Base-by-base conservation (phyloP, 2,797 vertebrate species). In the Threskiornis aethiopicus region DNA sequence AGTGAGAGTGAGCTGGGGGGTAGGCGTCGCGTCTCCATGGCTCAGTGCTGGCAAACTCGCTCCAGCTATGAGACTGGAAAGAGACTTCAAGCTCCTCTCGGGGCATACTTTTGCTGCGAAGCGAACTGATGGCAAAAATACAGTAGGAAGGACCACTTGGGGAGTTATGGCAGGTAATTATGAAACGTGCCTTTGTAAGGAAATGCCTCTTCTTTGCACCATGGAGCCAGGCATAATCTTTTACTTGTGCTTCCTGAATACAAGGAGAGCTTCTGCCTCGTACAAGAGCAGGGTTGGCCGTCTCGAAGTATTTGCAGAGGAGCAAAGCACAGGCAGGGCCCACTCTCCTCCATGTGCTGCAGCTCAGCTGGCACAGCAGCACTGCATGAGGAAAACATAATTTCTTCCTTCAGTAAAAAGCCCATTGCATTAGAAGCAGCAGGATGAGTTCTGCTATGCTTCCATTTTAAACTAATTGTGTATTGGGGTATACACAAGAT, bases 291-390 rank as follows among this genome's bases (percentile, higher is more conserved):
- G 29, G 6, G 24, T 2, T 66, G 35, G 16, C 25, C 1, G 0
- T 41, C 59, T 59, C 72, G 49, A 77, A 85, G 46, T 10, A 13
- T 49, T 37, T 73, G 37, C 37, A 80, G 75, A 57, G 51, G 28
- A 77, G n/a, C 47, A 72, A 81, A 86, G 51, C 33, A 35, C n/a
- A 44, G 76, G 51, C 66, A 66, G 49, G 49, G 4, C 25, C 22
- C 57, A 4, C 31, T 54, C 16, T 83, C 14, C 33, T 9, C 33
- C 39, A 4, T 8, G 25, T 67, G 61, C 71, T 71, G 31, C 65
- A 69, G 82, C 47, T 92, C 82, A 61, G 51, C 52, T 73, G 94
- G 52, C 47, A 54, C 46, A 76, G 59, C 46, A 81, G 49, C 69
- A 14, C 4, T 31, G 26, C 15, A 10, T 0, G 0, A 82, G 35